phyloP scores from a whole-genome alignment of 2,888 invertebrate species.

The Andricus curvator region DNA sequence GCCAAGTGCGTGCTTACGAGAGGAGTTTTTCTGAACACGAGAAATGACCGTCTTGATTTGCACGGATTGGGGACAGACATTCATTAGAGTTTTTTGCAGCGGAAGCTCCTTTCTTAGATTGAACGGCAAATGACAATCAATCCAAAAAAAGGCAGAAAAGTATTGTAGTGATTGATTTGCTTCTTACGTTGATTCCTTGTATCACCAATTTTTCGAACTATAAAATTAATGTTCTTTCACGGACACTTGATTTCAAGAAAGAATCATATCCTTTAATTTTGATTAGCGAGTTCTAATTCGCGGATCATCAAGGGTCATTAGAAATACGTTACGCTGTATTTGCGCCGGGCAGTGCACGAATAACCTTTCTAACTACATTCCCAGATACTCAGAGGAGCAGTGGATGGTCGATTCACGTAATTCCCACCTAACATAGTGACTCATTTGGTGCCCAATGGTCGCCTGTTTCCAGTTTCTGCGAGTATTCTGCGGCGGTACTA shows the following conservation, averaged over 20 bases:
- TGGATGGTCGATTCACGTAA: conserved; percentile 46
- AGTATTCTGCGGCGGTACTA: conserved; percentile 50
- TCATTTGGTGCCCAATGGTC: conserved; percentile 37
- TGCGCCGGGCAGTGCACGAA: not conserved
- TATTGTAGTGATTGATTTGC: no score
- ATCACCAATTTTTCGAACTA: no score
- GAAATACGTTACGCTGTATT: not conserved
- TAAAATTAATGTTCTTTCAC: not conserved
- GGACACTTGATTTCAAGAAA: not conserved
- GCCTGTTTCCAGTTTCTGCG: conserved; percentile 47
- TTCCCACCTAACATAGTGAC: conserved; percentile 47
- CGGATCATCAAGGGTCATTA: not conserved
- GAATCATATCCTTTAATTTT: not conserved
- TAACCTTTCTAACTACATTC: not conserved
- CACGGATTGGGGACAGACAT: not conserved
- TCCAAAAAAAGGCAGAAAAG: not conserved
- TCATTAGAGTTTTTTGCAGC: conserved; percentile 3
- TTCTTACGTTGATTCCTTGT: no score
- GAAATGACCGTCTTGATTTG: conserved; percentile 16
- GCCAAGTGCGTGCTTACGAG: conserved; percentile 44
- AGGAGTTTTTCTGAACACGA: conserved; percentile 1
- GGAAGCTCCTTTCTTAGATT: not conserved
- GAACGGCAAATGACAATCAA: not conserved
- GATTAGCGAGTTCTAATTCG: not conserved
- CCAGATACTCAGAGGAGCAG: not conserved